Base-by-base conservation (phyloP, 1,140 invertebrate genomes). In the Homalodisca vitripennis region DNA sequence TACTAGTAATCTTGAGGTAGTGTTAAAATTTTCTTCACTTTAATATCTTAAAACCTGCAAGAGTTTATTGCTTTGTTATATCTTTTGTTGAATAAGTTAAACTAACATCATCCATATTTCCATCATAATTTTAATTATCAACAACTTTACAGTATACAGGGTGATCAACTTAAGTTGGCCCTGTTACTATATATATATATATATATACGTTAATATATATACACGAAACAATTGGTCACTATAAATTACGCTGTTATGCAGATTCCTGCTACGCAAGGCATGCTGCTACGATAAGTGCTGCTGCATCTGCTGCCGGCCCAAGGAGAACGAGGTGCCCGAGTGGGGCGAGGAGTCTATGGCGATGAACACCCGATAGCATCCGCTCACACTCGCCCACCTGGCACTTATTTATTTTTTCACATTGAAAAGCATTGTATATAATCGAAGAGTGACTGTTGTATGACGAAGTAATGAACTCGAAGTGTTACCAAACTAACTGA, bases 271-370 rank as follows among this genome's bases (percentile, higher is more conserved):
- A 3, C 84, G 87, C 51, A 92, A 92, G 78, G 89, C 88, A 51
- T 92, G 89, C 78, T 90, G 88, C 74, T 88, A 88, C 74, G 85
- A 84, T 17, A 77, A 76, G 66, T 83, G 81, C 69, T 68, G 78
- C 31, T 81, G 77, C 69, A 78, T 82, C 30, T 86, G 84, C 68
- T 87, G 84, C 70, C 78, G 79, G 47, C 80, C 80, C 1, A 60
- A 72, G 14, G 86, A 88, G 69, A 82, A 85, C 34, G 82, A 83
- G 3, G 83, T 87, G 0, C 87, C 85, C 1, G 91, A 93, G 74
- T 93, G 91, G 91, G 92, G 91, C 3, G 92, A 94, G 78, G 92
- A 94, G 82, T 88, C 93, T 89, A 73, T 75, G 72, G 74, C 76
- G 0, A 76, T 77, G 71, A 76, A 77, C 71, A 60, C 55, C 3